Evolutionary conservation across 35 echinoderm and acorn worm genomes (phyloP).

Genomic region (Apostichopus parvimensis): DNA sequence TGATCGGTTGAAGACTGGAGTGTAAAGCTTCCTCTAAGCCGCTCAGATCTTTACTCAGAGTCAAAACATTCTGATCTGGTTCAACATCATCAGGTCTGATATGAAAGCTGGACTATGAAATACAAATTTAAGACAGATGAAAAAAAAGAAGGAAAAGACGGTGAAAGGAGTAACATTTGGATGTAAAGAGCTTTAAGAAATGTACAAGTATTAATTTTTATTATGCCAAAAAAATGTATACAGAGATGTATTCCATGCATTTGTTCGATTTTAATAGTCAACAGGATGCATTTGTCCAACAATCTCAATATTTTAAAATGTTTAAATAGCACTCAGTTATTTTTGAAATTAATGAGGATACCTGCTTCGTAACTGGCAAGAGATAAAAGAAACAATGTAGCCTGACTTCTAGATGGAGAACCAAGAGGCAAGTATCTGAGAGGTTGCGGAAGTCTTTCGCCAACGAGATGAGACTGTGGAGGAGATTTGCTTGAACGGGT

Average conservation of each 20-base stretch:
- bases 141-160: too few species aligned
- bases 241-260: too few species aligned
- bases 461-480: constrained; percentile 82
- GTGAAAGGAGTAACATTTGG: too few species aligned
- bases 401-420: constrained; percentile 90
- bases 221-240: background rate
- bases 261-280: too few species aligned
- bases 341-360: background rate
- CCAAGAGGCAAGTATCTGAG: constrained; percentile 85
- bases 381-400: constrained; percentile 97
- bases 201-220: background rate
- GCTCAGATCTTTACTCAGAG: constrained; percentile 91
- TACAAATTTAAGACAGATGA: too few species aligned
- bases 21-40: constrained; percentile 82
- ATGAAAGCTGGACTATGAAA: constrained; percentile 79
- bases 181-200: too few species aligned
- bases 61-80: constrained; percentile 87
- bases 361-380: constrained; percentile 92
- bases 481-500: constrained; percentile 65
- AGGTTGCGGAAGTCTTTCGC: constrained; percentile 88
- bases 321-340: too few species aligned
- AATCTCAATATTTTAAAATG: too few species aligned
- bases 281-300: too few species aligned
- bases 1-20: constrained; percentile 78
- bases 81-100: constrained; percentile 86